Percentiles rank a stretch among this genome's conserved stretches.
Conservation (phyloP, 1,140 invertebrate species). For the Drosophila sucinea region DNA sequence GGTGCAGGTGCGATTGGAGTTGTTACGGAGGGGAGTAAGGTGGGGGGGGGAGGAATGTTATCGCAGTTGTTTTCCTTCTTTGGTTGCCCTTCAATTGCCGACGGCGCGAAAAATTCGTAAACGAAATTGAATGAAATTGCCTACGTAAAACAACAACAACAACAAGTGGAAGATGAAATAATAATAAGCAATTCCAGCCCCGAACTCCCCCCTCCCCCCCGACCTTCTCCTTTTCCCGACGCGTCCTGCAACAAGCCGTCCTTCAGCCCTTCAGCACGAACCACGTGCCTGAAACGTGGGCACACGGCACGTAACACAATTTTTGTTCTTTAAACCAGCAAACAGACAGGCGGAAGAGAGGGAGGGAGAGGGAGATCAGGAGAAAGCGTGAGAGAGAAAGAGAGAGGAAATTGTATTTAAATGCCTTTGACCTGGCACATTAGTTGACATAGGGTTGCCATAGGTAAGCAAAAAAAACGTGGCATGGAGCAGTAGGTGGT, state of each 20-base stretch:
- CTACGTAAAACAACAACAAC: slow-evolving; percentile 32
- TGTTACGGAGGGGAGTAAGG: background rate
- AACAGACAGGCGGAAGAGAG: background rate
- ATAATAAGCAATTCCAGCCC: slow-evolving; percentile 52
- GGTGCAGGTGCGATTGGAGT: background rate
- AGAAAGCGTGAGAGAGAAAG: background rate
- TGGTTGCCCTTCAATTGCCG: slow-evolving; percentile 40
- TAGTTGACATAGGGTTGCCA: slow-evolving; percentile 31
- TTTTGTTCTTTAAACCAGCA: slow-evolving; percentile 37
- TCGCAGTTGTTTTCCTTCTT: slow-evolving; percentile 5
- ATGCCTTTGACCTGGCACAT: slow-evolving; percentile 60
- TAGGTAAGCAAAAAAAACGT: background rate
- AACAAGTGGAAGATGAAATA: slow-evolving; percentile 51
- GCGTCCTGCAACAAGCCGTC: background rate
- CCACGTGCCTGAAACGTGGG: slow-evolving; percentile 16
- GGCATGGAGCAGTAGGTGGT: background rate
- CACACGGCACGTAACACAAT: slow-evolving; percentile 54
- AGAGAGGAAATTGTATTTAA: slow-evolving; percentile 57
- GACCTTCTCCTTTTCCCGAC: background rate
- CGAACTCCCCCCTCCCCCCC: background rate
- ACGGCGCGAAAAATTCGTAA: slow-evolving; percentile 57
- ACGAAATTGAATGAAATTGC: slow-evolving; percentile 71
- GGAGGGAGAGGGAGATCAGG: background rate
- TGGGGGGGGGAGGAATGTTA: slow-evolving; percentile 34
- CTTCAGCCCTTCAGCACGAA: background rate